Conservation (phyloP, 2,113 vertebrate genomes). For the Phaetusa simplex region DNA sequence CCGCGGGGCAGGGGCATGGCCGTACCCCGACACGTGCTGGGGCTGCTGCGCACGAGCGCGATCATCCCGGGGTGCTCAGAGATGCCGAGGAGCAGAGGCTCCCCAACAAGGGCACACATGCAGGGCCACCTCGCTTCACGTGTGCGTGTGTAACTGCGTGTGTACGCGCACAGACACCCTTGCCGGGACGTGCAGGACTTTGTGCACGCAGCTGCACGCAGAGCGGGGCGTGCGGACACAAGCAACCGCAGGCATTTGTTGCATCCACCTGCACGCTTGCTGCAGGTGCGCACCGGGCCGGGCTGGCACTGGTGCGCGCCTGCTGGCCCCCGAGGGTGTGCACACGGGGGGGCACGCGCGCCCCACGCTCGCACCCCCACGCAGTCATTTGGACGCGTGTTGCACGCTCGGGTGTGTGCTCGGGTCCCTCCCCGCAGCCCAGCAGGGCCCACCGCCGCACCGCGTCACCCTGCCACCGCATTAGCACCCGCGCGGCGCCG, state of each 20-base stretch:
- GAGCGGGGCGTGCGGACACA: fast-evolving
- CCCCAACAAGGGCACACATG: neutral
- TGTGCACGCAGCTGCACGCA: fast-evolving
- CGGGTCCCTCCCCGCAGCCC: neutral
- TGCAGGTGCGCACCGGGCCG: neutral
- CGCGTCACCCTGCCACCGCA: slow-evolving; percentile 26
- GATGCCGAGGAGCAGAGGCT: neutral
- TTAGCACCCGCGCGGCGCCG: slow-evolving; percentile 44
- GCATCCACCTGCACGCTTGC: fast-evolving
- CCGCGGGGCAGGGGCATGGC: neutral
- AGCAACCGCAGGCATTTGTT: neutral
- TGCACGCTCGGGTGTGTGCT: neutral
- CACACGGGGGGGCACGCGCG: neutral
- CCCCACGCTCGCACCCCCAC: neutral
- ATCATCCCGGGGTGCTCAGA: fast-evolving
- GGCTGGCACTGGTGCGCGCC: fast-evolving
- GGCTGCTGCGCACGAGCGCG: fast-evolving
- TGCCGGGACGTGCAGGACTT: fast-evolving
- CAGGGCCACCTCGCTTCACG: neutral
- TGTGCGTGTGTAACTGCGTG: fast-evolving
- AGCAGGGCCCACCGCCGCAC: neutral
- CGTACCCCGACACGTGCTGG: fast-evolving
- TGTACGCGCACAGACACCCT: fast-evolving
- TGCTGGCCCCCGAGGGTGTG: neutral
- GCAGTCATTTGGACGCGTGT: fast-evolving